Evolutionary conservation across 2,888 invertebrate species (phyloP), one percentile per base, ranked within the genome.

Genomic region (Cenopis cana): DNA sequence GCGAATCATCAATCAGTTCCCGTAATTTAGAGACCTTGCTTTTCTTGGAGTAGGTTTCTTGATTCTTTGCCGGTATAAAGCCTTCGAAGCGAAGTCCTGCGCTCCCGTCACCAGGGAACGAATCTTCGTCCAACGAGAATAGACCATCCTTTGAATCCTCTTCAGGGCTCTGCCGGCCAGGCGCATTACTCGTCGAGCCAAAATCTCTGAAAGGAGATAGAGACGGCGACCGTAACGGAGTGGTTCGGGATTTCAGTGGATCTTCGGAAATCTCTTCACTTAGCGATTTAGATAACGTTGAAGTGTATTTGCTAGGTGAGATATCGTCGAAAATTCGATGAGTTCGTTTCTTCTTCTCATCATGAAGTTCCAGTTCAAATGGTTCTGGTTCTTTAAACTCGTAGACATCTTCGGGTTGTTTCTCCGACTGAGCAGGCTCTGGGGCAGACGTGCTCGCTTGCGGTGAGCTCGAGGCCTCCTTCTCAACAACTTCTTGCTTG

Each of bases 371-470:
- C 77, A 97, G 95, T 84, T 97, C 97, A 82, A 97, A 97, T 0
- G 97, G 97, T 85, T 98, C 97, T 0, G 97, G 97, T 86, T 98
- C 97, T 85, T 97, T 97, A 82, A 98, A 98, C 86, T 98, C 97
- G 82, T 98, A 98, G 73, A 97, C 95, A 83, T 98, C 97, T 78
- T 94, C 94, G 0, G 93, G 79, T 79, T 92, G 90, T 76, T 93
- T 93, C 10, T 91, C 90, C 6, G 84, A 79, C 46, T 85, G 85
- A 17, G 82, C 74, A 4, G 82, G 81, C 74, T 88, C 89, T 6
- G 83, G 56, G 0, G 83, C 76, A 1, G 84, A 76, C 1, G 77
- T 78, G 4, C 81, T 71, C 29, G 79, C 71, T 17, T 80, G 77
- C 0, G 81, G 70, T 41, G 81, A 73, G 10, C 79, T 72, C n/a